phyloP scores from a whole-genome alignment of 2,113 vertebrate genomes.

The Regulus satrapa region DNA sequence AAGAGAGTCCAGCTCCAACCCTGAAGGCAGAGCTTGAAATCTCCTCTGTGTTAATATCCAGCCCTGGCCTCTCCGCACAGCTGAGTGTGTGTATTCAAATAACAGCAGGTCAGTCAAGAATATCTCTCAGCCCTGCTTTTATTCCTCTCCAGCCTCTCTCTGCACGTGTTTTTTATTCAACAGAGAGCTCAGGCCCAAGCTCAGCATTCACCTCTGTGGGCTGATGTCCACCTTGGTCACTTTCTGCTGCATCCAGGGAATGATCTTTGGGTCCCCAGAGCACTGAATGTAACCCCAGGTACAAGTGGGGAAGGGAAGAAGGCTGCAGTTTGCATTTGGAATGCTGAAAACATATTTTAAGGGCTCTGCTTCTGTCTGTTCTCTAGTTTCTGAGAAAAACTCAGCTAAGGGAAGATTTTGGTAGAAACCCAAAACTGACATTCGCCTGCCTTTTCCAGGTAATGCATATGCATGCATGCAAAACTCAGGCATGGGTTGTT shows the following conservation, averaged over 20 bases:
- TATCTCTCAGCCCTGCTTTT: not conserved
- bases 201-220: not conserved
- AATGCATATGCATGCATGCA: slow-evolving; percentile 66
- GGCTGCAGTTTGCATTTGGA: slow-evolving; percentile 37
- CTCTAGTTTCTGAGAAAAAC: slow-evolving; percentile 54
- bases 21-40: slow-evolving; percentile 3
- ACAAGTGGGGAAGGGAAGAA: not conserved
- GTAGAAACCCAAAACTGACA: slow-evolving; percentile 63
- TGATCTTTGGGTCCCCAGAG: not conserved
- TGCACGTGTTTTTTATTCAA: not conserved
- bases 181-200: not conserved
- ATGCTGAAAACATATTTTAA: slow-evolving; percentile 41
- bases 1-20: not conserved
- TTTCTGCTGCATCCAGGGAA: not conserved
- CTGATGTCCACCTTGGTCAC: not conserved
- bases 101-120: not conserved
- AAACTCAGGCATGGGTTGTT: slow-evolving; percentile 57
- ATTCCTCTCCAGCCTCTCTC: not conserved
- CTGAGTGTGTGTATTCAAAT: not conserved
- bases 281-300: fast-evolving
- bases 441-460: slow-evolving; percentile 67
- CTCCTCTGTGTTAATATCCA: not conserved
- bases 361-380: slow-evolving; percentile 53
- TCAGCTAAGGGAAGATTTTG: slow-evolving; percentile 61
- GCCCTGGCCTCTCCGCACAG: not conserved